Evolutionary conservation across 2,888 invertebrate genomes (phyloP).

Genomic region (Athrips mouffetella): DNA sequence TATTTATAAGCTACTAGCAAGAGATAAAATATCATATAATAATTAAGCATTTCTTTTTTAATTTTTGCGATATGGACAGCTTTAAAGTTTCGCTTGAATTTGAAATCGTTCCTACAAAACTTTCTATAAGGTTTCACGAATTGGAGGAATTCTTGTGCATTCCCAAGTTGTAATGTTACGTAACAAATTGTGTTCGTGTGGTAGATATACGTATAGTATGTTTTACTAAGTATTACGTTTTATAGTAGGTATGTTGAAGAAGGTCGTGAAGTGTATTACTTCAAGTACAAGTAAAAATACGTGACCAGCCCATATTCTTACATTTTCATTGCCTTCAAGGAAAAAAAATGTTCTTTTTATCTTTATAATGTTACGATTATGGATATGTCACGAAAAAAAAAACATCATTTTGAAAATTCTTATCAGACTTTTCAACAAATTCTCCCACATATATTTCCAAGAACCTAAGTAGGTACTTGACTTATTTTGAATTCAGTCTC

Average conservation of each 20-base stretch:
- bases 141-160: constrained; percentile 19
- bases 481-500: background rate
- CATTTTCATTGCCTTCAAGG: constrained; percentile 1
- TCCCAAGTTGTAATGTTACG: constrained; percentile 1
- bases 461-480: no score
- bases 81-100: background rate
- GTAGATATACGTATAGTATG: background rate
- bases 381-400: background rate
- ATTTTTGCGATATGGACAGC: no score
- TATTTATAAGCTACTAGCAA: no score
- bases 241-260: constrained; percentile 4
- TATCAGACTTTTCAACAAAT: no score
- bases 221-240: no score
- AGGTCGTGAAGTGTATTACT: background rate
- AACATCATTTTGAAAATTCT: background rate
- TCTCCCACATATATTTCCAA: no score
- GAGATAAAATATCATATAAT: no score
- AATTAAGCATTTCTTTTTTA: no score
- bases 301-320: background rate
- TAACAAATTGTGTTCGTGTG: background rate
- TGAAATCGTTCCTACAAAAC: constrained; percentile 10
- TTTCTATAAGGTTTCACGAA: constrained; percentile 26
- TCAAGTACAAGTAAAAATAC: background rate
- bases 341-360: background rate
- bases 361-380: background rate